Evolutionary conservation across 2,113 vertebrate genomes (phyloP), one percentile per base, ranked within the genome.

Genomic region (Acinonyx jubatus): DNA sequence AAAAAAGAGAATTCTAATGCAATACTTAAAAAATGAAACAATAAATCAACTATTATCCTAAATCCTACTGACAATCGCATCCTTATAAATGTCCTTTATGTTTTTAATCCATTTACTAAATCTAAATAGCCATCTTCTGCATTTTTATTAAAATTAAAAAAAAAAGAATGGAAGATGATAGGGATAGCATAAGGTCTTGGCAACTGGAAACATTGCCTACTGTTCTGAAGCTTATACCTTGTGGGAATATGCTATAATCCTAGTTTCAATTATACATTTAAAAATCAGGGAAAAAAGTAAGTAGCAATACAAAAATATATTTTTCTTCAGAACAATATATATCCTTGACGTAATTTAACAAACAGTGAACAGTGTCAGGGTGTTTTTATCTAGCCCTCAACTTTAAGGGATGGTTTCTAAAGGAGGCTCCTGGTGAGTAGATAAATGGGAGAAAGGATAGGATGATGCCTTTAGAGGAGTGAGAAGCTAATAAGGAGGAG

Each of bases 1-100:
- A 55, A 91, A 76, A 76, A 97, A 84, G 89, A 96, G 94, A 98
- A 98, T 98, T 97, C 38, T 94, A 98, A 95, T 86, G 45, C 97
- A 97, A 94, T 41, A 89, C 55, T 98, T 98, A 15, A 63, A 81
- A 98, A 98, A 29, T 55, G 83, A 92, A 69, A 83, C 16, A 95
- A 87, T 87, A 76, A 97, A 95, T 97, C 95, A 96, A 97, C 84
- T 55, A 96, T 96, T 84, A 52, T 93, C 33, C 55, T 97, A 98
- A 95, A 93, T 97, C 81, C 18, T 92, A 78, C 89, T 93, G 81
- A 93, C 69, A 97, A 90, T 48, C 41, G 80, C 63, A 68, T 91
- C 11, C 57, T 19, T 11, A 97, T 92, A 97, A 97, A 82, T 31
- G 31, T 79, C 50, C 36, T 89, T 87, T 45, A 85, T 45, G 57